Conservation (phyloP, 2,113 vertebrate species). For the Aptenodytes forsteri region DNA sequence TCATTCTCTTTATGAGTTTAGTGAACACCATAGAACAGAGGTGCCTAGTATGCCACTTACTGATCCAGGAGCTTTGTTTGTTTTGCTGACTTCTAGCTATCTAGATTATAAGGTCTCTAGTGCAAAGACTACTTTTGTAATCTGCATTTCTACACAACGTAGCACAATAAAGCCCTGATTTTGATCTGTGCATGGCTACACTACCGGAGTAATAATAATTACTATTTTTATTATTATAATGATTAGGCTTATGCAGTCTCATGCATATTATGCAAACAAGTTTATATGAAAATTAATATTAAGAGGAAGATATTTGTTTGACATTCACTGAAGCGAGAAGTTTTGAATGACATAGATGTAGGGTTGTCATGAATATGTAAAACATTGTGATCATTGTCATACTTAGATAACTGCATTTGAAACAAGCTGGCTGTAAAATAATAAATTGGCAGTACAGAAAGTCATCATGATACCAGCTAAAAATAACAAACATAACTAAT, state of each 20-base stretch:
- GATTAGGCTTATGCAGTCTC: background rate
- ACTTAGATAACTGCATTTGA: slow-evolving; percentile 65
- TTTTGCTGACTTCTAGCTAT: background rate
- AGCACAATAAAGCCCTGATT: background rate
- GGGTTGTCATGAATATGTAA: slow-evolving; percentile 67
- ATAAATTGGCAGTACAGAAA: slow-evolving; percentile 65
- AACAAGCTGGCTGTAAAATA: slow-evolving; percentile 70
- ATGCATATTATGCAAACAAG: background rate
- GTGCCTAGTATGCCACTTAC: too few relatives aligned
- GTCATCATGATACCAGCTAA: slow-evolving; percentile 51
- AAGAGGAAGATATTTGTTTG: slow-evolving; percentile 56
- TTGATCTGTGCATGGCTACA: background rate
- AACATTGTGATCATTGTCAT: slow-evolving; percentile 63
- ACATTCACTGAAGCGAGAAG: slow-evolving; percentile 25
- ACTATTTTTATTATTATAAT: slow-evolving; percentile 28
- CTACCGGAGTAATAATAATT: slow-evolving; percentile 26
- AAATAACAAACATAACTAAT: slow-evolving; percentile 72
- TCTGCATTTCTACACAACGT: background rate
- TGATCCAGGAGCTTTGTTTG: background rate
- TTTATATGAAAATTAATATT: slow-evolving; percentile 6
- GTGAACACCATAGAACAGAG: background rate
- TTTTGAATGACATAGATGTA: slow-evolving; percentile 62
- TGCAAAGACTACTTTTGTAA: background rate
- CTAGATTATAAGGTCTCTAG: background rate
- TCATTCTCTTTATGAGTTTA: background rate